Conservation (phyloP, 1,140 invertebrate species). For the fruit fly (Drosophila melanogaster) region Release_6_plus_ISO1_MT NT_037436.4:5791001-5791500, state of each 20-base stretch:
- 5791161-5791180: constrained; percentile 99
- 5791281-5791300: constrained; percentile 99
- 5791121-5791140: constrained; percentile 88
- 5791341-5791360: constrained; percentile 57
- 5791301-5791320: constrained; percentile 93
- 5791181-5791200: constrained; percentile 99
- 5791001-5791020: constrained; percentile 96
- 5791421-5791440: constrained; percentile 97
- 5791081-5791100: constrained; percentile 97
- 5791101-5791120: constrained; percentile 91
- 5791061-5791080: constrained; percentile 96
- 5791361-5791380: constrained; percentile 89
- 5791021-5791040: constrained; percentile 95
- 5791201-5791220: constrained; percentile 98
- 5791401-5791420: constrained; percentile 94
- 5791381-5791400: constrained; percentile 93
- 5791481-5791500: constrained; percentile 95
- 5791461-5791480: constrained; percentile 96
- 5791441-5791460: constrained; percentile 96
- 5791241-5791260: constrained; percentile 99
- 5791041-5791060: constrained; percentile 98
- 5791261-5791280: constrained; percentile 99
- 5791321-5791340: constrained; percentile 85
- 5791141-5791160: constrained; percentile 95
- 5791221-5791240: constrained; percentile 98